Evolutionary conservation across 2,888 invertebrate species (phyloP).

Genomic region (Drosophila tripunctata): DNA sequence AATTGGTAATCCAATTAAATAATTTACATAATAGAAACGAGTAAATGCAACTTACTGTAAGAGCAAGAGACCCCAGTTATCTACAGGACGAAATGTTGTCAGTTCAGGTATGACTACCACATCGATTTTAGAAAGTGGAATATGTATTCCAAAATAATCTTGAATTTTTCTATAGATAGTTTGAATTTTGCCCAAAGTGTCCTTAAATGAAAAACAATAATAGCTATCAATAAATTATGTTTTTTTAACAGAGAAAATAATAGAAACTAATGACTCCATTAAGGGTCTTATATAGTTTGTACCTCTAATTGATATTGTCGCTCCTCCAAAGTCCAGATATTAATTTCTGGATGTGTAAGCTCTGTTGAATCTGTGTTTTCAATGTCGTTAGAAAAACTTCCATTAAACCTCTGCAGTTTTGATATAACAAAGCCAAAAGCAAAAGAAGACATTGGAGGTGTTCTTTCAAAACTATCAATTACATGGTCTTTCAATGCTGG

Average conservation of each 20-base stretch:
- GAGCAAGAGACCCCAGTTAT: conserved; percentile 91
- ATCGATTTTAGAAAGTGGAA: conserved; percentile 89
- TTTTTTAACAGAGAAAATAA: too few species aligned
- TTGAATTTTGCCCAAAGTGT: conserved; percentile 86
- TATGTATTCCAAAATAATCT: conserved; percentile 87
- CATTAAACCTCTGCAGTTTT: conserved; percentile 85
- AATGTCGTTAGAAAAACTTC: too few species aligned
- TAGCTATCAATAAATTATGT: neutral
- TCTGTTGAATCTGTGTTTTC: neutral
- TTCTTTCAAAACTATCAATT: conserved; percentile 88
- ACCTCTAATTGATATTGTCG: conserved; percentile 80
- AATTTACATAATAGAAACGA: neutral
- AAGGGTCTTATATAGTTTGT: neutral
- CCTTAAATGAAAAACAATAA: conserved; percentile 83
- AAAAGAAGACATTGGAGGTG: conserved; percentile 91
- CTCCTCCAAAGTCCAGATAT: conserved; percentile 84
- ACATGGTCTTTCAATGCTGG: conserved; percentile 85
- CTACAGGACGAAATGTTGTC: conserved; percentile 89
- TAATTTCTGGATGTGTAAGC: conserved; percentile 74
- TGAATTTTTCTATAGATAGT: conserved; percentile 87
- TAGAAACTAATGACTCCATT: too few species aligned
- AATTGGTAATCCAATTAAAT: neutral
- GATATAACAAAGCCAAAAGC: conserved; percentile 90
- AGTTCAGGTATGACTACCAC: conserved; percentile 90
- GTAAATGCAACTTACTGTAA: conserved; percentile 87